These are phyloP conservation scores for Nesoenas mayeri DNA, from an alignment of 2,113 vertebrate genomes.

Conservation along the genomic window DNA sequence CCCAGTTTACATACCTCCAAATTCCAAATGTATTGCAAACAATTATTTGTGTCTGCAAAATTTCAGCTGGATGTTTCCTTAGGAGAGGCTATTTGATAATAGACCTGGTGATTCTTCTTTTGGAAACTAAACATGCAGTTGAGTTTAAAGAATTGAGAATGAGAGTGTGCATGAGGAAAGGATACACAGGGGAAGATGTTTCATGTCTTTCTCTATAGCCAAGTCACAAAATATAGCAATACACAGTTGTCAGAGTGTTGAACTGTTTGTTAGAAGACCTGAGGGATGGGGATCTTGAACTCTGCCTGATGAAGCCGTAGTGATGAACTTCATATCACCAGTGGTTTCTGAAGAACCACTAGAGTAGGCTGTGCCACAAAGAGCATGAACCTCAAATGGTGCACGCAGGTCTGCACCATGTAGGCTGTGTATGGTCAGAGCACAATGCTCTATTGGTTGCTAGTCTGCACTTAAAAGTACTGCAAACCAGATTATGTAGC, in stretches of 20 bases:
- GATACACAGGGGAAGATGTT: neutral
- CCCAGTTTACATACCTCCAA: neutral
- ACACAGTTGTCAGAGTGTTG: neutral
- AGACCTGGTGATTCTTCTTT: neutral
- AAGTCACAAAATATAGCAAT: neutral
- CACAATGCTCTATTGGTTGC: neutral
- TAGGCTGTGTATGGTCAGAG: neutral
- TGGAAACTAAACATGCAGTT: neutral
- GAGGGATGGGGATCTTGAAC: neutral
- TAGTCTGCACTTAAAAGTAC: neutral
- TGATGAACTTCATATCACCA: neutral
- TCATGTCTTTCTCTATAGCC: neutral
- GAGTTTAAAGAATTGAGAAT: neutral
- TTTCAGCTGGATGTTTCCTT: neutral
- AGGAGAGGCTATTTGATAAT: neutral
- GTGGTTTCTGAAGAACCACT: neutral
- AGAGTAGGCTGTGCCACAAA: neutral
- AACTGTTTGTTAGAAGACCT: neutral
- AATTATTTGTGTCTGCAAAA: slow-evolving; percentile 8
- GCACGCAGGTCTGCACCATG: fast-evolving
- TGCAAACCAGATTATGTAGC: neutral
- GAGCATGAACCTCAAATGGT: neutral
- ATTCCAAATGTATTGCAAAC: slow-evolving; percentile 11
- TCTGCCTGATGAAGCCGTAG: neutral
- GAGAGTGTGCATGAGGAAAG: neutral